These are phyloP conservation scores for Aphidoletes aphidimyza DNA, from an alignment of 2,888 invertebrate genomes.

Conservation along the genomic window DNA sequence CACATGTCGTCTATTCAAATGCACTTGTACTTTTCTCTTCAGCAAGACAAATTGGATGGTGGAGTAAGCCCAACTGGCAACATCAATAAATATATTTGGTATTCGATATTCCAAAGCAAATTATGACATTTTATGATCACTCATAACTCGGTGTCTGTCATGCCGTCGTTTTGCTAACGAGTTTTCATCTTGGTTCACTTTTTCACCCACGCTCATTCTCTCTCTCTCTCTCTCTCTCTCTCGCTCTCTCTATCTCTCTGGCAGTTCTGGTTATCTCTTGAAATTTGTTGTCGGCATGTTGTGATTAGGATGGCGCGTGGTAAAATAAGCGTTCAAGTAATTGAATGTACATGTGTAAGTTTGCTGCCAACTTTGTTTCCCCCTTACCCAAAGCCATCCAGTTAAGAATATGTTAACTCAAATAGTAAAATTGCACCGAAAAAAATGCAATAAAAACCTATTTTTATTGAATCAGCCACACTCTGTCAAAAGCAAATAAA, in stretches of 20 bases:
- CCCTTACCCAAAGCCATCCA: no score
- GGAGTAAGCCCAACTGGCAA: constrained; percentile 34
- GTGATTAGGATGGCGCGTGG: constrained; percentile 44
- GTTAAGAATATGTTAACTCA: neutral
- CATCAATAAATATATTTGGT: neutral
- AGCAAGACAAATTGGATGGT: constrained; percentile 27
- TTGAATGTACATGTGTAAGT: constrained; percentile 15
- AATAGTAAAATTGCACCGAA: neutral
- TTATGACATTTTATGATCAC: constrained; percentile 50
- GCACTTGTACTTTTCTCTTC: neutral
- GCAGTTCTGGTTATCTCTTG: neutral
- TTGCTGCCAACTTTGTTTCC: neutral
- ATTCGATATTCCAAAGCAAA: neutral
- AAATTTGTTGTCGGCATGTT: constrained; percentile 19
- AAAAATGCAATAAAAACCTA: neutral
- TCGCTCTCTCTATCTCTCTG: neutral
- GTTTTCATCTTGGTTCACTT: neutral
- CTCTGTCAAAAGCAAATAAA: neutral
- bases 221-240: neutral
- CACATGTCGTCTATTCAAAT: neutral
- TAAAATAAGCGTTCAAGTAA: neutral
- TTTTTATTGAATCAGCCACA: neutral
- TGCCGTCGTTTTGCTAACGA: constrained; percentile 19
- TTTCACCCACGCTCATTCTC: neutral
- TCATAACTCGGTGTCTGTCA: neutral